Evolutionary conservation across 2,797 vertebrate species (phyloP).

Genomic region (Channallabes apus): DNA sequence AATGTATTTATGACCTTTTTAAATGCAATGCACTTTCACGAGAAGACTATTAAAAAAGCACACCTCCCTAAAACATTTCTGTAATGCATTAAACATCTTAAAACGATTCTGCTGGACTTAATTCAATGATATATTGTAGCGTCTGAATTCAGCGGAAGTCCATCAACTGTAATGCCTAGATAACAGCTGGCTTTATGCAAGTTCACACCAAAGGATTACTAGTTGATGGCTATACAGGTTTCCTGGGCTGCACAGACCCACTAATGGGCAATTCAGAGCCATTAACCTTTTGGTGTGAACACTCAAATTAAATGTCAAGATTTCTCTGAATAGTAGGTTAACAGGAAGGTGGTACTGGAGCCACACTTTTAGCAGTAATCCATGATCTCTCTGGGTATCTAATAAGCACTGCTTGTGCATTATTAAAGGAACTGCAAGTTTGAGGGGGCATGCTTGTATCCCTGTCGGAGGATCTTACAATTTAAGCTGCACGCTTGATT

Average conservation of each 20-base stretch:
- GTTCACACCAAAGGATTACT: constrained; percentile 14
- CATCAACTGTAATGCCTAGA: not conserved
- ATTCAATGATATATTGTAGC: constrained; percentile 13
- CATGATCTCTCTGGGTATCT: not conserved
- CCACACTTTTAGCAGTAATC: constrained; percentile 15
- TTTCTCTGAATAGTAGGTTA: constrained; percentile 36
- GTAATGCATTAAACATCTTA: not conserved
- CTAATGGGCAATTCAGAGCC: constrained; percentile 44
- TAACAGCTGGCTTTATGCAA: constrained; percentile 23
- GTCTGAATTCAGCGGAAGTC: not conserved
- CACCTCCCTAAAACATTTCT: not conserved
- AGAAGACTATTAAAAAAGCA: not conserved
- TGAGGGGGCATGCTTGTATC: not conserved
- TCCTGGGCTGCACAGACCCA: constrained; percentile 18
- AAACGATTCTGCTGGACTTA: not conserved
- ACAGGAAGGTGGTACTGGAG: not conserved
- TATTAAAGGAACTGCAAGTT: not conserved
- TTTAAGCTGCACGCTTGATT: not conserved
- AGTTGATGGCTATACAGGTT: constrained; percentile 22
- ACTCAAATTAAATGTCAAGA: constrained; percentile 52
- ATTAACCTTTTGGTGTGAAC: constrained; percentile 50
- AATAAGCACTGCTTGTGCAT: not conserved
- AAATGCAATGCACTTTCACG: not conserved
- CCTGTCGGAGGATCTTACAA: not conserved
- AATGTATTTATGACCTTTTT: constrained; percentile 10